Conservation (phyloP, 2,888 invertebrate genomes). For the Himalopsyche kuldschensis region DNA sequence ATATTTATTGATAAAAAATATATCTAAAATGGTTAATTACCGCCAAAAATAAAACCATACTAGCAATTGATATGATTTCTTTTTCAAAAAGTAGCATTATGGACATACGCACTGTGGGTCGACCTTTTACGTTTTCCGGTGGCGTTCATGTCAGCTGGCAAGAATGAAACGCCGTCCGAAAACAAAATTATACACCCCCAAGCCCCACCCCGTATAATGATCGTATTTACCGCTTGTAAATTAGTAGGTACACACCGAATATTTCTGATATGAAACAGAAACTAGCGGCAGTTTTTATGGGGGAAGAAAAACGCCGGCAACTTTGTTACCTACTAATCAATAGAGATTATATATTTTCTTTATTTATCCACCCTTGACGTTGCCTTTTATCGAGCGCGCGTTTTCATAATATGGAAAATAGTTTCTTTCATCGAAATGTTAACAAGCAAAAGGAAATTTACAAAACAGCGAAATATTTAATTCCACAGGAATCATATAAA, state of each 20-base stretch:
- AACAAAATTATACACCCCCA: neutral
- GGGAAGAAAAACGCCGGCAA: neutral
- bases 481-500: no score
- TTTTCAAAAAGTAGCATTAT: neutral
- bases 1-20: no score
- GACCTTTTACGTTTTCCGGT: neutral
- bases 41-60: no score
- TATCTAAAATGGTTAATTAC: no score
- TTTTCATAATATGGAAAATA: no score
- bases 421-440: no score
- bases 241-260: constrained; percentile 6
- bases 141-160: neutral
- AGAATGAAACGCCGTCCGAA: neutral
- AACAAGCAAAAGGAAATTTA: no score
- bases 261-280: constrained; percentile 16
- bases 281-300: neutral
- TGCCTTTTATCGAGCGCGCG: no score
- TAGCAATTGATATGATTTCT: no score
- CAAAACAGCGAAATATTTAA: no score
- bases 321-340: neutral
- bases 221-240: constrained; percentile 19
- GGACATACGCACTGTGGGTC: neutral
- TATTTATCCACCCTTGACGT: neutral
- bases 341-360: neutral
- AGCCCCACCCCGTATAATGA: constrained; percentile 21